Conservation (phyloP, 2,888 invertebrate species). For the Eupithecia dodoneata region DNA sequence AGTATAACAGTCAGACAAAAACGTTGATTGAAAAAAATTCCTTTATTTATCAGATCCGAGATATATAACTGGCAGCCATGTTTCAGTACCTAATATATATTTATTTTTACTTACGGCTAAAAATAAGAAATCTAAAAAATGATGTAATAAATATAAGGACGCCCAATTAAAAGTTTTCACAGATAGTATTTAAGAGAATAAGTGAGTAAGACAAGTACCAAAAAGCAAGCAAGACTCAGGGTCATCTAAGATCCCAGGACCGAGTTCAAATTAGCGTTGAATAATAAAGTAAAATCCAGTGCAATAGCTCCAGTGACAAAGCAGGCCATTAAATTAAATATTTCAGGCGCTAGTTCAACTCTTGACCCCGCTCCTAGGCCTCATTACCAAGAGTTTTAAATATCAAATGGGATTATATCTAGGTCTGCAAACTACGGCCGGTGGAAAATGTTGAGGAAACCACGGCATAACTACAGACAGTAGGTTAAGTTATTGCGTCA, state of each 20-base stretch:
- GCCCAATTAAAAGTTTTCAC: too few species aligned
- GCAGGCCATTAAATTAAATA: constrained; percentile 72
- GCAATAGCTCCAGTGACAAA: constrained; percentile 61
- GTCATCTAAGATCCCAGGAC: not conserved
- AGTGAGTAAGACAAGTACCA: not conserved
- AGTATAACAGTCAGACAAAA: too few species aligned
- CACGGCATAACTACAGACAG: not conserved
- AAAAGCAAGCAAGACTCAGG: not conserved
- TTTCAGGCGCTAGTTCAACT: constrained; percentile 61
- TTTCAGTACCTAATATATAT: not conserved
- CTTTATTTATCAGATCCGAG: not conserved
- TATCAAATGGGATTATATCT: constrained; percentile 19
- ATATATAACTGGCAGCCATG: not conserved
- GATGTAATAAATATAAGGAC: too few species aligned
- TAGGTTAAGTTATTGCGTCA: not conserved
- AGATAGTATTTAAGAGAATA: too few species aligned
- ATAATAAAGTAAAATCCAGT: constrained; percentile 59
- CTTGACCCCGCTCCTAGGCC: constrained; percentile 56
- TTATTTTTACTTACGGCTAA: too few species aligned
- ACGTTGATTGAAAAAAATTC: not conserved
- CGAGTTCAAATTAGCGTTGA: constrained; percentile 55
- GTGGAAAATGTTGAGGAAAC: not conserved
- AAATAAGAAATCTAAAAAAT: too few species aligned
- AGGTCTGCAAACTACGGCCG: not conserved
- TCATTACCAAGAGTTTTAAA: constrained; percentile 24